Evolutionary conservation across 2,888 invertebrate species (phyloP).

Genomic region (Galerucella pusilla): DNA sequence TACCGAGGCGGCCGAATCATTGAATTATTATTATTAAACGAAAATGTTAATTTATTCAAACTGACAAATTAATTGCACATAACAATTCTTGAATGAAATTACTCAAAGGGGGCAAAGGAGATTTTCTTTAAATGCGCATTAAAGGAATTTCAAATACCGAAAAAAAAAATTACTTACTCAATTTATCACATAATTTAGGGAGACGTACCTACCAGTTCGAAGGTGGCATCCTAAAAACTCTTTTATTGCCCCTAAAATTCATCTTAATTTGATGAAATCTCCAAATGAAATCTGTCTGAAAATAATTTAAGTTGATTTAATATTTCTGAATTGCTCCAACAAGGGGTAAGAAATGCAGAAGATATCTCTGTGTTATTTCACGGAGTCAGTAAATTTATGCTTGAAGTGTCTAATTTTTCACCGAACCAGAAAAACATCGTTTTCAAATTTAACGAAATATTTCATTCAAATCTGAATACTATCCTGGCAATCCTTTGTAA

Average conservation of each 20-base stretch:
- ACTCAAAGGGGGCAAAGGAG: too few species aligned
- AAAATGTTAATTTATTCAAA: neutral
- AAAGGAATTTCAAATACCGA: too few species aligned
- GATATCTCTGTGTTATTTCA: constrained; percentile 48
- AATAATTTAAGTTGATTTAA: constrained; percentile 53
- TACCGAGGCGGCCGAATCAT: neutral
- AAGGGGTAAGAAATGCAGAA: constrained; percentile 42
- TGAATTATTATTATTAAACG: neutral
- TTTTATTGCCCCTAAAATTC: constrained; percentile 47
- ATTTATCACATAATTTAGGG: constrained; percentile 3
- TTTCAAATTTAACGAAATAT: neutral
- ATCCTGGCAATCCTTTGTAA: neutral
- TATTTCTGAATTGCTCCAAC: constrained; percentile 47
- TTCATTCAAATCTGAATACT: neutral
- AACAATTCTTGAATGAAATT: neutral
- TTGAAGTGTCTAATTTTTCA: constrained; percentile 47
- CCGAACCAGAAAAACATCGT: constrained; percentile 23
- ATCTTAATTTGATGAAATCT: constrained; percentile 51
- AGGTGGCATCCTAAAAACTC: constrained; percentile 41
- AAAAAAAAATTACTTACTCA: neutral
- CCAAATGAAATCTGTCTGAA: constrained; percentile 49
- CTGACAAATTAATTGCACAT: neutral
- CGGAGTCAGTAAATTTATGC: constrained; percentile 51
- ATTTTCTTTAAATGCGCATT: too few species aligned
- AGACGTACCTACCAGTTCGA: constrained; percentile 42